phyloP scores from a whole-genome alignment of 2,888 invertebrate species.

The Eupithecia pulchellata region DNA sequence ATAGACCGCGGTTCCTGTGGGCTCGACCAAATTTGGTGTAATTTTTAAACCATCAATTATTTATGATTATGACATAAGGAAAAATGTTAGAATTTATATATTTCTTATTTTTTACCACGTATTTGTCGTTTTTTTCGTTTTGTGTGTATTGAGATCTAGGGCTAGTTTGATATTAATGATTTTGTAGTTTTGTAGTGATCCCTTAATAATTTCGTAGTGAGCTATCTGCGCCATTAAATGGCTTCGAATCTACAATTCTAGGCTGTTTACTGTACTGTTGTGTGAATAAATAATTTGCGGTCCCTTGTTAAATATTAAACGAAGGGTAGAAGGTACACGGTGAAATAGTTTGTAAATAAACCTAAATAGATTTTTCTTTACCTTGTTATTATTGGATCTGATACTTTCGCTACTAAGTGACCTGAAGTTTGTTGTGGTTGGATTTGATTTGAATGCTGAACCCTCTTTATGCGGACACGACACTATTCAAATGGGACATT shows the following conservation, averaged over 20 bases:
- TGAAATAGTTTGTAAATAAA: slow-evolving; percentile 49
- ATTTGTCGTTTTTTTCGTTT: too few relatives aligned
- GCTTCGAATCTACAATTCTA: slow-evolving; percentile 50
- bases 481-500: not conserved
- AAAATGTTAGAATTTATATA: too few relatives aligned
- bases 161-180: too few relatives aligned
- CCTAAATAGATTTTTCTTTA: slow-evolving; percentile 38
- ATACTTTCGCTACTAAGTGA: slow-evolving; percentile 11
- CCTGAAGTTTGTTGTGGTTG: not conserved
- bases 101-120: too few relatives aligned
- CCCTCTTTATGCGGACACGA: slow-evolving; percentile 7
- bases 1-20: too few relatives aligned
- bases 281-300: slow-evolving; percentile 78
- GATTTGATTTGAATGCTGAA: slow-evolving; percentile 12
- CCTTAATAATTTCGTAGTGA: slow-evolving; percentile 11
- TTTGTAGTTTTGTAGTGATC: too few relatives aligned
- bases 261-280: slow-evolving; percentile 64
- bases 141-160: too few relatives aligned
- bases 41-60: too few relatives aligned
- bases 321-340: slow-evolving; percentile 51
- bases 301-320: slow-evolving; percentile 75
- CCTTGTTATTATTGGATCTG: slow-evolving; percentile 29
- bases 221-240: slow-evolving; percentile 12
- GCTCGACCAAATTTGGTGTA: too few relatives aligned
- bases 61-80: too few relatives aligned